Conservation (phyloP, 2,888 invertebrate species). For the Enchytraeus crypticus region DNA sequence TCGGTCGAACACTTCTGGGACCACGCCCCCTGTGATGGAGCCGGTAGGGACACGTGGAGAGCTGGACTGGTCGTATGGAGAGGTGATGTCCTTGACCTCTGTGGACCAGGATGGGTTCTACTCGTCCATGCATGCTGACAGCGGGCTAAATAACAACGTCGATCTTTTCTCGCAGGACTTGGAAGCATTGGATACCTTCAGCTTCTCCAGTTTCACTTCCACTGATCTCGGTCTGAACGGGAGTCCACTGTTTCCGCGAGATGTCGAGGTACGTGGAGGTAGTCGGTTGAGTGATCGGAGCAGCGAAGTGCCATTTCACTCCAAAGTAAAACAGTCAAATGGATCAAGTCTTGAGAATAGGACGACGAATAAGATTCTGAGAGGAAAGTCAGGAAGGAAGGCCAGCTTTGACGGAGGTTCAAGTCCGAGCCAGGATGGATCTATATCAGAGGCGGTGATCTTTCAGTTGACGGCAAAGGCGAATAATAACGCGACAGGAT, state of each 20-base stretch:
- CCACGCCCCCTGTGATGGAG: no score
- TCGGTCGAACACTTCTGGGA: no score
- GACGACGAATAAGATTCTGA: not conserved
- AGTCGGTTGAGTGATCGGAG: not conserved
- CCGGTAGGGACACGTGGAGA: no score
- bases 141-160: slow-evolving; percentile 55
- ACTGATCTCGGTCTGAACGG: not conserved
- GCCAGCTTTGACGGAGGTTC: not conserved
- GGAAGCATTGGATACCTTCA: not conserved
- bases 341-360: not conserved
- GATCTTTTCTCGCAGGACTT: not conserved
- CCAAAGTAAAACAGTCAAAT: no score
- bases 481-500: not conserved
- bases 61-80: not conserved
- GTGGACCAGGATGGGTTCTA: slow-evolving; percentile 96
- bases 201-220: not conserved
- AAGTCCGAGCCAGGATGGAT: not conserved
- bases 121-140: slow-evolving; percentile 93
- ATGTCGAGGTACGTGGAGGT: no score
- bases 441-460: not conserved
- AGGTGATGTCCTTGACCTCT: slow-evolving; percentile 70
- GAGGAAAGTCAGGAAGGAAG: no score
- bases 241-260: not conserved
- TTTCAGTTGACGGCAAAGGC: not conserved
- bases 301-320: not conserved